Percentiles rank a stretch among this genome's conserved stretches.
These are phyloP conservation scores for Redunca redunca DNA, from an alignment of 2,113 vertebrate genomes.

Conservation along the genomic window DNA sequence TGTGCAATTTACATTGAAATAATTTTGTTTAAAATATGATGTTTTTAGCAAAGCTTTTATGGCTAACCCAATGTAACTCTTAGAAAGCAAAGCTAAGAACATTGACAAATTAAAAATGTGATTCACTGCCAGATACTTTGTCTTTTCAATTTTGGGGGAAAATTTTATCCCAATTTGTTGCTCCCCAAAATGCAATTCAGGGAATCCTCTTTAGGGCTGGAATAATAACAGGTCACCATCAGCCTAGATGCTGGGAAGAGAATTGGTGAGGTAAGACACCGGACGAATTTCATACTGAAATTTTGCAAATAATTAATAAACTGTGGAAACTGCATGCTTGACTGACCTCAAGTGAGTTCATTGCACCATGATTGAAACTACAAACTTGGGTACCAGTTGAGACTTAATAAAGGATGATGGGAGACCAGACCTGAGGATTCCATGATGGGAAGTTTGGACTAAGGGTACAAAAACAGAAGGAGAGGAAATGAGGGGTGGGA, in stretches of 20 bases:
- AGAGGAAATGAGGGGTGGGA: background rate
- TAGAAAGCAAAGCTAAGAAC: background rate
- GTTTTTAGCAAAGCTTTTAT: constrained; percentile 68
- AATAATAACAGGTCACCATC: background rate
- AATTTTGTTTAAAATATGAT: constrained; percentile 65
- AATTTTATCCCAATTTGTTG: background rate
- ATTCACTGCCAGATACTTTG: constrained; percentile 60
- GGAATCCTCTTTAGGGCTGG: background rate
- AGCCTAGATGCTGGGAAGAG: background rate
- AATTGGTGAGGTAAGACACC: background rate
- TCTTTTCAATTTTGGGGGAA: background rate
- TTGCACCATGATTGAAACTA: background rate
- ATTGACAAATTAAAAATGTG: constrained; percentile 43
- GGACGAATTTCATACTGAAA: background rate
- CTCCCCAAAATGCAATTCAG: background rate
- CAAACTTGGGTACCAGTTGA: background rate
- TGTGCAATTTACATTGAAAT: constrained; percentile 67
- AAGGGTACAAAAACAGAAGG: background rate
- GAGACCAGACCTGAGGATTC: background rate
- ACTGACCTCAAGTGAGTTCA: background rate
- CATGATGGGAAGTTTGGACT: background rate
- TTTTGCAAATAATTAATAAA: background rate
- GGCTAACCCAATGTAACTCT: constrained; percentile 65
- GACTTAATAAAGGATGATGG: background rate
- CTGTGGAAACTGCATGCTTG: background rate